Base-by-base conservation (phyloP, 2,888 invertebrate species). In the Eurytoma adleriae region DNA sequence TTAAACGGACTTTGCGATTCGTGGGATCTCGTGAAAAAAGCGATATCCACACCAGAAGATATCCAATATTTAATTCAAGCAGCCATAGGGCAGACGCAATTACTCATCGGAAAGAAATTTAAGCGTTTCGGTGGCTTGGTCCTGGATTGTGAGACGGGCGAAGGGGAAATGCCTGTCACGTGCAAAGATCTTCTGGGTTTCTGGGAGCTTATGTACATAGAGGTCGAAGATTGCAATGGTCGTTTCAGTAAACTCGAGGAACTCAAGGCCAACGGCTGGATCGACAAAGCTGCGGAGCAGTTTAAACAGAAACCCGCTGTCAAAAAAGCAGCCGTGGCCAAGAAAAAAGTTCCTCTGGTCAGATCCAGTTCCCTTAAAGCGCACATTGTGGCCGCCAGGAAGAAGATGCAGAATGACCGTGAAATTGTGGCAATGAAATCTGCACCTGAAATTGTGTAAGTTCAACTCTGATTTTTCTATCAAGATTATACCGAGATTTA, bases 151-250 rank as follows among this genome's bases (percentile, higher is more conserved):
- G 92, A 88, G 85, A 89, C 79, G 86, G 91, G 88, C 80, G 88
- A 91, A 48, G 92, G 91, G n/a, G 88, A 91, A 48, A 92, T 92
- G 83, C 90, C 92, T 13, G 92, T 95, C 61, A 94, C 93, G 0
- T 92, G 93, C 79, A 93, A 93, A 5, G 97, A 97, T 91, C 92
- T 97, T 75, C 95, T 94, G 85, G 97, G 97, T 40, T 97, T 96
- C 91, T 97, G 97, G 97, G 97, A 97, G 86, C 95, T 96, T 94
- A 93, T 96, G 57, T 93, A 93, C 84, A 93, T 96, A 90, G 96
- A 96, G 92, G 92, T 91, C n/a, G 85, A 82, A 24, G 82, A 90
- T 64, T 90, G 90, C 70, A 84, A 88, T 4, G 73, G 59, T 10
- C 83, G 90, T 7, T 90, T 90, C 57, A 77, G 84, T 2, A 86